Evolutionary conservation across 1,140 invertebrate species (phyloP).

Genomic region (Brachionus manjavacas): DNA sequence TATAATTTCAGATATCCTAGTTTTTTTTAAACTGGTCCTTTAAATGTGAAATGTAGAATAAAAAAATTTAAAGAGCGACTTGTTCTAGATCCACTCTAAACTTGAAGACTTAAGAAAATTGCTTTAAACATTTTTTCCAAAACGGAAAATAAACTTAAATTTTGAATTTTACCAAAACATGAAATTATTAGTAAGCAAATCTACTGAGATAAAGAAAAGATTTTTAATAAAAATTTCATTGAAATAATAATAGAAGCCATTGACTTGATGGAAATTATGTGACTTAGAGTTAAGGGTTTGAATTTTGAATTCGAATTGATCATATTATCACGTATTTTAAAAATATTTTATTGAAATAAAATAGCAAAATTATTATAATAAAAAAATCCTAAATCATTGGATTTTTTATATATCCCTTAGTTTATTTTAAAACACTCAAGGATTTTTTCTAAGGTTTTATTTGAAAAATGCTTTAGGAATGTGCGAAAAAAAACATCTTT

Average conservation of each 20-base stretch:
- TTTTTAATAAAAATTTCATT: not conserved
- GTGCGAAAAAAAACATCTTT: not conserved
- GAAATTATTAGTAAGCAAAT: no score
- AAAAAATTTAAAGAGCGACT: not conserved
- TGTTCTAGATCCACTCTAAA: not conserved
- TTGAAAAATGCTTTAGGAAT: not conserved
- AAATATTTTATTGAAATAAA: not conserved
- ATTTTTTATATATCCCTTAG: not conserved
- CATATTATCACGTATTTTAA: not conserved
- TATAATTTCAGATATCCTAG: not conserved
- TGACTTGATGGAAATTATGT: not conserved
- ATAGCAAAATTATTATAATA: not conserved
- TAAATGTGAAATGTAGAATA: not conserved
- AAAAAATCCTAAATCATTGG: not conserved
- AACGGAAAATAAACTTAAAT: no score
- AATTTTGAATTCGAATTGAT: not conserved
- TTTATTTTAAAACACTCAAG: not conserved
- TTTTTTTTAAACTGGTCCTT: not conserved
- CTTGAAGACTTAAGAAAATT: no score
- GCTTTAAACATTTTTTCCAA: no score
- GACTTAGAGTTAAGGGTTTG: not conserved
- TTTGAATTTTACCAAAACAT: no score
- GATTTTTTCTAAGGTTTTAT: not conserved
- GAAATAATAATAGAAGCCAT: not conserved
- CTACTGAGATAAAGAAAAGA: no score